Percentiles rank a stretch among this genome's conserved stretches.
phyloP scores from a whole-genome alignment of 1,140 invertebrate species.

The Augochlora pura region DNA sequence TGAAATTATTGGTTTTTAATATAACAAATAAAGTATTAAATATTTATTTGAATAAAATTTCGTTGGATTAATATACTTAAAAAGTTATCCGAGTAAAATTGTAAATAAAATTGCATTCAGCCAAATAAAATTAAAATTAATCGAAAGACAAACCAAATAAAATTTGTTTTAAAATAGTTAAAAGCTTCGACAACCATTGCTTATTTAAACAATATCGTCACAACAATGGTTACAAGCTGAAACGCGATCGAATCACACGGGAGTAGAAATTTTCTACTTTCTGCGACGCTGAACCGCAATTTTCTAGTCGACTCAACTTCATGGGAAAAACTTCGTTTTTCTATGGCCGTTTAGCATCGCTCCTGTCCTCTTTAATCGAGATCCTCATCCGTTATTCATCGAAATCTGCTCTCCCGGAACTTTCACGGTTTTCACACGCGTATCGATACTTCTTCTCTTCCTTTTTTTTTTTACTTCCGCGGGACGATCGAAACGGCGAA shows the following conservation, averaged over 20 bases:
- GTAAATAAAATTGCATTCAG: too few relatives aligned
- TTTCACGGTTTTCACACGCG: slow-evolving; percentile 20
- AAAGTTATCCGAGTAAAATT: too few relatives aligned
- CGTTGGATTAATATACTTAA: too few relatives aligned
- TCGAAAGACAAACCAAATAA: too few relatives aligned
- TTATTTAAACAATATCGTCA: not conserved
- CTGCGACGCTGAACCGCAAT: slow-evolving; percentile 42
- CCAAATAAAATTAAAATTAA: too few relatives aligned
- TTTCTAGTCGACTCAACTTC: slow-evolving; percentile 17
- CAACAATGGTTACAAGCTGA: not conserved
- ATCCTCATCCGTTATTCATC: slow-evolving; percentile 39
- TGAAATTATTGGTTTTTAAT: too few relatives aligned
- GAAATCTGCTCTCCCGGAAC: slow-evolving; percentile 1
- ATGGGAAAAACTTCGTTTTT: slow-evolving; percentile 39
- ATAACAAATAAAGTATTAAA: too few relatives aligned
- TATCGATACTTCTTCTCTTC: not conserved
- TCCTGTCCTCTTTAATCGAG: slow-evolving; percentile 13
- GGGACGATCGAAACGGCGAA: not conserved
- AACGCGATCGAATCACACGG: not conserved
- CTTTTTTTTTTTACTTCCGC: not conserved
- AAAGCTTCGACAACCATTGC: not conserved
- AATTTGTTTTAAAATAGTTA: too few relatives aligned
- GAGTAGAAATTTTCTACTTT: slow-evolving; percentile 38
- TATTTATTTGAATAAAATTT: too few relatives aligned
- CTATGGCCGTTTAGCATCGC: not conserved